Base-by-base conservation (phyloP, 2,888 invertebrate genomes). In the Lobophora halterata region DNA sequence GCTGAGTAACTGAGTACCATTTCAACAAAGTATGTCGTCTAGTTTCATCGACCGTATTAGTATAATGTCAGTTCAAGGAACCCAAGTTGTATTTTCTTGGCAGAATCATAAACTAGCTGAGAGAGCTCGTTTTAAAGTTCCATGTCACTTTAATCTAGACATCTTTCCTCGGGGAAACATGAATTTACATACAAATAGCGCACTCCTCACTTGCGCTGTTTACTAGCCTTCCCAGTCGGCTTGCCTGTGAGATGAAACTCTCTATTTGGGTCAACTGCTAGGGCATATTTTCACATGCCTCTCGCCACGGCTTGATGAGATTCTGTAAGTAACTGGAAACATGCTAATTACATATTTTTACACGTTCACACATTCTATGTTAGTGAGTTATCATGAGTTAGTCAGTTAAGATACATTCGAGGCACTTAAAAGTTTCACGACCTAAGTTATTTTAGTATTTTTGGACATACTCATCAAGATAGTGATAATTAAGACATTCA, bases 261-360 rank as follows among this genome's bases (percentile, higher is more conserved):
- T 54, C 41, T 68, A 76, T 77, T 65, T 73, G 55, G 79, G 78
- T 78, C 79, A 78, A 65, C 71, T 65, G 60, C 60, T 49, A 45
- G 55, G 52, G 47, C 55, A 56, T 52, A 52, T 58, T 60, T 55
- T 55, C 49, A 51, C 58, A 54, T 56, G 46, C 50, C 51, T 35
- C 45, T 42, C 48, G 40, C 45, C 46, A 40, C 46, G 40, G 46
- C 46, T n/a, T 50, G 43, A 51, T 36, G 46, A 42, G 38, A 46
- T 46, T 42, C 46, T 53, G 47, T 55, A 49, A 49, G 41, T 37
- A 45, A 32, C 38, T 33, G 40, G 57, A 50, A 56, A 50, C 47
- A 32, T 39, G 51, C 41, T 66, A 62, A 63, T 66, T 64, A 64
- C 49, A 38, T 29, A 38, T 49, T 55, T 61, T 52, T 44, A 38